These are phyloP conservation scores for Caenorhabditis sp. DNA, from an alignment of 2,888 invertebrate genomes.

Conservation along the genomic window DNA sequence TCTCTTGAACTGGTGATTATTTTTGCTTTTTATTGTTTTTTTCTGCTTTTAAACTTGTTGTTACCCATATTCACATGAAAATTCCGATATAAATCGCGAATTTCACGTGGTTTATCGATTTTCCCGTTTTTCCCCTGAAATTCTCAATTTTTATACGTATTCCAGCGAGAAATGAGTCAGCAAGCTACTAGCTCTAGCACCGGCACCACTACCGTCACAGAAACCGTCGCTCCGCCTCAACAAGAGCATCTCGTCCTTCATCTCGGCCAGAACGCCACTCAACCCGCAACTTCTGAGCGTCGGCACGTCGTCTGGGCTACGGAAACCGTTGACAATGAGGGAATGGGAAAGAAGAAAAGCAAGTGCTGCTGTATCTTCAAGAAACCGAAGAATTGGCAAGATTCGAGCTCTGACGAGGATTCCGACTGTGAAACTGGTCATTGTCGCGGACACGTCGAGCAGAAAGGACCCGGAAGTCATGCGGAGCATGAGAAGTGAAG, in stretches of 20 bases:
- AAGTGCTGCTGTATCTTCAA: conserved; percentile 82
- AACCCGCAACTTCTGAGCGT: conserved; percentile 50
- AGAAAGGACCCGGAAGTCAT: conserved; percentile 48
- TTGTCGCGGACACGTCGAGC: conserved; percentile 82
- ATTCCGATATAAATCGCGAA: neutral
- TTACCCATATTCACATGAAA: neutral
- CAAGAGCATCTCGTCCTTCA: conserved; percentile 45
- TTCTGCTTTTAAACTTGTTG: too few species aligned
- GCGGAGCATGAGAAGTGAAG: conserved; percentile 27
- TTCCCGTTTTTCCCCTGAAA: too few species aligned
- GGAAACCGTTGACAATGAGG: conserved; percentile 79
- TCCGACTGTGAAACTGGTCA: conserved; percentile 81
- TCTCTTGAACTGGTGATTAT: neutral
- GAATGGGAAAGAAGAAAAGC: conserved; percentile 80
- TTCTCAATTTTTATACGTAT: too few species aligned
- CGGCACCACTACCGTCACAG: conserved; percentile 33
- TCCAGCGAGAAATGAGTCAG: conserved; percentile 56
- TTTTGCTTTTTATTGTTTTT: too few species aligned
- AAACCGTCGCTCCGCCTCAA: neutral
- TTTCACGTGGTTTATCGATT: too few species aligned
- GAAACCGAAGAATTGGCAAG: conserved; percentile 79
- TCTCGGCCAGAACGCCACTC: conserved; percentile 14
- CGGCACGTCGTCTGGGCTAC: conserved; percentile 69
- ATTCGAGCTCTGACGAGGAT: conserved; percentile 69
- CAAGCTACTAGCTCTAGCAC: conserved; percentile 22